Evolutionary conservation across 1,140 invertebrate species (phyloP).

Genomic region (Diabrotica virgifera): DNA sequence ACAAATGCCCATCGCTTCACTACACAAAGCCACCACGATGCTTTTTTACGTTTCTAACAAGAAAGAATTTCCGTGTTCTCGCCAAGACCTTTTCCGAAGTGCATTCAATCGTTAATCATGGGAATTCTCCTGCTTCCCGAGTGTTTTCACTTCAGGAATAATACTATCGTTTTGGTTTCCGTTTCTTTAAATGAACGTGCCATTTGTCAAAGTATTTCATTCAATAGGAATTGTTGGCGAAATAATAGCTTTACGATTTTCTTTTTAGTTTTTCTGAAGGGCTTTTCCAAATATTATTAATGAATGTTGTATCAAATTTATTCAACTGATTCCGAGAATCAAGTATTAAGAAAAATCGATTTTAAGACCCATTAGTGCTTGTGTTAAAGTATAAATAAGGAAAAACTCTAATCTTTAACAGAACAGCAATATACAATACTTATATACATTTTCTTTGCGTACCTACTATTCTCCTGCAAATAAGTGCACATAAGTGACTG

Average conservation of each 20-base stretch:
- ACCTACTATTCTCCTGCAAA: too few relatives aligned
- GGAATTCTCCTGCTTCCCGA: constrained; percentile 38
- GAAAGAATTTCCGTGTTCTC: constrained; percentile 46
- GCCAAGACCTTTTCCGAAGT: constrained; percentile 40
- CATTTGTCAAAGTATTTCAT: constrained; percentile 18
- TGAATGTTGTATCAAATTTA: too few relatives aligned
- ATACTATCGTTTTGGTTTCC: constrained; percentile 28
- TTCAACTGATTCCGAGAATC: too few relatives aligned
- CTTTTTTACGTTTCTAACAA: constrained; percentile 40
- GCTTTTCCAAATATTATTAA: too few relatives aligned
- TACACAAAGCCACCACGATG: constrained; percentile 40
- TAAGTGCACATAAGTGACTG: too few relatives aligned
- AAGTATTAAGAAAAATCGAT: too few relatives aligned
- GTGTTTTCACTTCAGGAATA: constrained; percentile 32
- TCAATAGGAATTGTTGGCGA: constrained; percentile 11
- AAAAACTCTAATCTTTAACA: too few relatives aligned
- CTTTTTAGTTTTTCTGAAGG: background rate
- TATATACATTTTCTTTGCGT: too few relatives aligned
- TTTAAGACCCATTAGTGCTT: too few relatives aligned
- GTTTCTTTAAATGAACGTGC: constrained; percentile 18
- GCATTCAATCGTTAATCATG: constrained; percentile 48
- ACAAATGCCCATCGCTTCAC: constrained; percentile 43
- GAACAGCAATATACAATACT: too few relatives aligned
- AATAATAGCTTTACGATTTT: background rate
- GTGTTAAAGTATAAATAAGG: too few relatives aligned